Base-by-base conservation (phyloP, 1,140 invertebrate species). In the Bombus waltoni region DNA sequence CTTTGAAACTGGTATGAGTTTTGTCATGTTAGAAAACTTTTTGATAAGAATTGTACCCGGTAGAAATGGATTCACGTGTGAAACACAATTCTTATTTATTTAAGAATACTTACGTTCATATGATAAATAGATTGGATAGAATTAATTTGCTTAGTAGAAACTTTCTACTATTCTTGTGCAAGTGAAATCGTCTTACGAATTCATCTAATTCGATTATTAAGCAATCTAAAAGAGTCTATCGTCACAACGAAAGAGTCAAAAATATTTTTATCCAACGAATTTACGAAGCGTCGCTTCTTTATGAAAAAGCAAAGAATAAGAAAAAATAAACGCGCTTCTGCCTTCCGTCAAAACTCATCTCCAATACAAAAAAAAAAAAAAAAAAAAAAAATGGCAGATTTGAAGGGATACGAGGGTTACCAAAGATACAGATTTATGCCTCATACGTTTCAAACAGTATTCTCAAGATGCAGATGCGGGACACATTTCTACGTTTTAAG, bases 391-490 rank as follows among this genome's bases (percentile, higher is more conserved):
- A 38, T 25, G 53, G 28, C 11, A 38, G 70, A 72, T 40, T 10
- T 2, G 57, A 77, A 74, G 57, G 22, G 18, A 44, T 70, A 73
- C 5, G 4, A 84, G n/a, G 35, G 25, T 44, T 71, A 57, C 32
- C 22, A 15, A 68, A 53, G 32, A 25, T 9, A 35, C 1, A n/a
- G n/a, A 73, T 15, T 59, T 25, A 13, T 57, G 44, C 32, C 53
- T 62, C 38, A 53, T 32, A 83, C n/a, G 76, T 44, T 71, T 62
- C n/a, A 71, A 88, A 73, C 87, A 88, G 87, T 87, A 88, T 88
- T 87, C 68, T 38, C 71, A 79, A 28, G 59, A 65, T 44, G 72
- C 66, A 40, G 71, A 44, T 38, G 38, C 9, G n/a, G 1, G n/a
- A n/a, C 40, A 40, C 47, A 22, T 13, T 57, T 57, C 44, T 53